Conservation (phyloP, 2,888 invertebrate genomes). For the Lasius fuliginosus region DNA sequence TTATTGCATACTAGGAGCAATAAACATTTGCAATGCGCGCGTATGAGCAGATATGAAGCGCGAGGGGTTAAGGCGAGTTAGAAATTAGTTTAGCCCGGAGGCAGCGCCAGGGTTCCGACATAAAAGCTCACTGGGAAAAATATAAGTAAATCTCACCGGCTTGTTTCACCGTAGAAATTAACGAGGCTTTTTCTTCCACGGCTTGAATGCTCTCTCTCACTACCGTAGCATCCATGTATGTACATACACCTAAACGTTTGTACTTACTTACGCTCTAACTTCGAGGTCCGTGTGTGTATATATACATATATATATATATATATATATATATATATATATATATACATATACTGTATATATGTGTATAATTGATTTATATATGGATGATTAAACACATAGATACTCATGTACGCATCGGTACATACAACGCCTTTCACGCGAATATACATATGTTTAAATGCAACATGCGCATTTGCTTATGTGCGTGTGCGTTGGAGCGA, state of each 20-base stretch:
- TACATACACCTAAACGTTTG: slow-evolving; percentile 11
- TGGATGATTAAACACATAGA: slow-evolving; percentile 11
- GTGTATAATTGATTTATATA: slow-evolving; percentile 22
- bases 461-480: neutral
- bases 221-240: neutral
- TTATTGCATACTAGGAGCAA: slow-evolving; percentile 73
- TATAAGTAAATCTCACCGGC: slow-evolving; percentile 76
- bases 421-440: neutral
- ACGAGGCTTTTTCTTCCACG: slow-evolving; percentile 66
- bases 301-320: too few species aligned
- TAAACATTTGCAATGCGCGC: slow-evolving; percentile 78
- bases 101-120: slow-evolving; percentile 20
- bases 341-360: too few species aligned
- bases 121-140: slow-evolving; percentile 72
- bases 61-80: slow-evolving; percentile 20
- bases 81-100: neutral
- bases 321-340: too few species aligned
- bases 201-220: slow-evolving; percentile 17
- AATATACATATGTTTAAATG: slow-evolving; percentile 17
- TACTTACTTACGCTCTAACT: slow-evolving; percentile 2
- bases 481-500: neutral
- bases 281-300: neutral
- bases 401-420: slow-evolving; percentile 1
- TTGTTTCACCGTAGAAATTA: slow-evolving; percentile 73
- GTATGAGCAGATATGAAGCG: slow-evolving; percentile 46